A percentile compares a stretch with the other conserved stretches of the same genome.
Conservation (phyloP, 2,797 vertebrate genomes). For the Esox masquinongy region DNA sequence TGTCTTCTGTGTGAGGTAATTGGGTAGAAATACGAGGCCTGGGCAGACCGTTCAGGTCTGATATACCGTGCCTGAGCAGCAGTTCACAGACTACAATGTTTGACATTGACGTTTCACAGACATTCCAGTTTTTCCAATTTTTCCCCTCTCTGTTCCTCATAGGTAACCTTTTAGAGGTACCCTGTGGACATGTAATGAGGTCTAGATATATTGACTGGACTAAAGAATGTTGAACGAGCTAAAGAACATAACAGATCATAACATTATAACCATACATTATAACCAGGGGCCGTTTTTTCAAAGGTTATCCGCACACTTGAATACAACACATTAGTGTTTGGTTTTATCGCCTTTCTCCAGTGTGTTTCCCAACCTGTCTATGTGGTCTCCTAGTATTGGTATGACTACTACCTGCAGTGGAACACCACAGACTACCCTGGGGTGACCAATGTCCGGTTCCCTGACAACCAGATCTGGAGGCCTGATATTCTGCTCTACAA, state of each 20-base stretch:
- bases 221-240: background rate
- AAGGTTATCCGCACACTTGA: background rate
- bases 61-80: background rate
- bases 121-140: background rate
- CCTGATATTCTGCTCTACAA: conserved; percentile 91
- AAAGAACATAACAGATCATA: too few relatives aligned
- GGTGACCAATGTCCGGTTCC: conserved; percentile 85
- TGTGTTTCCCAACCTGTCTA: background rate
- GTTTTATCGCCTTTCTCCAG: background rate
- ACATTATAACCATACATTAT: too few relatives aligned
- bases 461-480: conserved; percentile 87
- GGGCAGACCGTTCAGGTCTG: background rate
- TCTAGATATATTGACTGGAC: background rate
- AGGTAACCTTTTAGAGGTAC: background rate
- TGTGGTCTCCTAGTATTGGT: conserved; percentile 78
- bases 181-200: background rate
- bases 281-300: too few relatives aligned
- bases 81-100: background rate
- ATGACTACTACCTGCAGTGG: conserved; percentile 88
- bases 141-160: background rate
- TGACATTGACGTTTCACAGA: background rate
- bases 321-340: background rate
- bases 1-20: background rate
- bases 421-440: conserved; percentile 86
- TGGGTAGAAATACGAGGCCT: background rate